Percentiles rank a stretch among this genome's conserved stretches.
Evolutionary conservation across 2,888 invertebrate species (phyloP).

Genomic region (Eledone cirrhosa): DNA sequence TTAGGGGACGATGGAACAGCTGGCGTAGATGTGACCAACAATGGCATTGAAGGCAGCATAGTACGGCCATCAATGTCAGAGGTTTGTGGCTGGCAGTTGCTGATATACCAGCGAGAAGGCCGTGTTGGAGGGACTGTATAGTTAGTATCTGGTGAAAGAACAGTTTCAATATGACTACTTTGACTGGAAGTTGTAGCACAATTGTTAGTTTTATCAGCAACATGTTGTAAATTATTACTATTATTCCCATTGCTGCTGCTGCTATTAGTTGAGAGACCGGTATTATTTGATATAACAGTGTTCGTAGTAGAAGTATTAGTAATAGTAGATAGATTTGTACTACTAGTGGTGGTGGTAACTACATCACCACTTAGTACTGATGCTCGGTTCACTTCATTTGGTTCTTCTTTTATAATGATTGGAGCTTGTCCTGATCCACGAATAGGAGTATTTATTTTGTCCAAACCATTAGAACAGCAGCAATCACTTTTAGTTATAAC

Average conservation of each 20-base stretch:
- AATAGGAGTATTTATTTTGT: conserved; percentile 19
- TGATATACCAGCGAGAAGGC: conserved; percentile 24
- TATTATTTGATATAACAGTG: too few species aligned
- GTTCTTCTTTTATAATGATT: conserved; percentile 21
- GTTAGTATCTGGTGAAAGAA: neutral
- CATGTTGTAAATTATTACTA: too few species aligned
- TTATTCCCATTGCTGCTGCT: neutral
- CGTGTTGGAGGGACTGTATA: conserved; percentile 22
- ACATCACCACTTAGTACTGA: neutral
- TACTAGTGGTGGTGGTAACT: neutral
- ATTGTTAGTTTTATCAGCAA: conserved; percentile 11
- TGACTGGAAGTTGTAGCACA: neutral
- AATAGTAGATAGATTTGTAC: too few species aligned
- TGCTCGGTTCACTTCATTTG: conserved; percentile 7
- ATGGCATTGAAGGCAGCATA: neutral
- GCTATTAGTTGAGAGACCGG: neutral
- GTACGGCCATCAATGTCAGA: conserved; percentile 20
- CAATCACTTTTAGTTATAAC: conserved; percentile 16
- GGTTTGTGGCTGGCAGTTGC: conserved; percentile 23
- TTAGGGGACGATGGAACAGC: conserved; percentile 12
- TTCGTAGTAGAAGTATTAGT: neutral
- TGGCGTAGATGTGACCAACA: neutral
- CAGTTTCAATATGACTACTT: conserved; percentile 16
- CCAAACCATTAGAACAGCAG: conserved; percentile 15
- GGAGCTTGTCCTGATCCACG: conserved; percentile 15